Evolutionary conservation across 2,797 vertebrate genomes (phyloP).

Genomic region (Melanotaenia nigrans): DNA sequence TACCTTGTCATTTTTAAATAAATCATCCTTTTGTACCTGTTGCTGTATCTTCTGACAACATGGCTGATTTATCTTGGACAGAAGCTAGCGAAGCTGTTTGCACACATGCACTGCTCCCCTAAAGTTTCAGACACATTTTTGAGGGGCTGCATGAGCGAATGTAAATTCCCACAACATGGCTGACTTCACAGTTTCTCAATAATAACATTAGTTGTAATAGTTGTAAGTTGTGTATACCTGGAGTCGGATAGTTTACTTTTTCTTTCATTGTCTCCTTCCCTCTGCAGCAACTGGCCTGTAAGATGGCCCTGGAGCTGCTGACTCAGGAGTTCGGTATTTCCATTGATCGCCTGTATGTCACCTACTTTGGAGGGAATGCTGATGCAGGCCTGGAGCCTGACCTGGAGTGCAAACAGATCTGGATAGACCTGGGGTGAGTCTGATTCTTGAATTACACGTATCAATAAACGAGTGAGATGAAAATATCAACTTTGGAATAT

Average conservation of each 20-base stretch:
- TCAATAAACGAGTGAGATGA: background rate
- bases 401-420: conserved; percentile 96
- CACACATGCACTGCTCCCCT: background rate
- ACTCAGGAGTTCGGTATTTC: conserved; percentile 93
- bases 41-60: too few species aligned
- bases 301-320: conserved; percentile 94
- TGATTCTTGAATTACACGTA: background rate
- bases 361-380: conserved; percentile 93
- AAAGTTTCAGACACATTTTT: background rate
- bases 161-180: background rate
- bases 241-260: background rate
- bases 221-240: background rate
- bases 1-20: too few species aligned
- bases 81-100: background rate
- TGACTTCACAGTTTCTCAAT: background rate
- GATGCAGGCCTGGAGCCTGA: conserved; percentile 93
- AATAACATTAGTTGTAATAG: background rate
- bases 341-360: conserved; percentile 93
- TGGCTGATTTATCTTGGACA: background rate
- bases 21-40: too few species aligned
- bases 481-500: background rate
- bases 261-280: background rate
- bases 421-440: conserved; percentile 95
- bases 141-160: too few species aligned
- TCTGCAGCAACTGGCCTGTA: conserved; percentile 92